Base-by-base conservation (phyloP, 2,888 invertebrate species). In the Siphlonurus alternatus region DNA sequence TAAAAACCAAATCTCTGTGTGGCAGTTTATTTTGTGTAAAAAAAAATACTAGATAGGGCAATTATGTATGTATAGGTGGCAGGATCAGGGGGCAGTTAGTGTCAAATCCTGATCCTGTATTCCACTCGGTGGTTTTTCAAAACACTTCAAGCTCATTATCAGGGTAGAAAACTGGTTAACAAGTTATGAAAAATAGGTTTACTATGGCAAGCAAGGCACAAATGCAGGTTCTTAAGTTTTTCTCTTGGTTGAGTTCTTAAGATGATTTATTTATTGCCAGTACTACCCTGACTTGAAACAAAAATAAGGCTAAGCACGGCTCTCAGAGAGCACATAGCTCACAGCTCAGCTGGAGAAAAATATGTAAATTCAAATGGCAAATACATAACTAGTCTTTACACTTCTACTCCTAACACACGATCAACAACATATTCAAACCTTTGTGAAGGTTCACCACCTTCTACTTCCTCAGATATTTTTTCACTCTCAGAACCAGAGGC, bases 381-480 rank as follows among this genome's bases (percentile, higher is more conserved):
- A n/a, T n/a, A n/a, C n/a, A n/a, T n/a, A n/a, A 15, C 38, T 38
- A 38, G 15, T 10, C 5, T 20, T 82, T 80, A 91, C 73, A 91
- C 90, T 79, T 90, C 90, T 70, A 91, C 91, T 73, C 91, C 90
- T 71, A 89, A 80, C 66, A 84, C 87, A 75, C 89, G 82, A 77
- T 90, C 90, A 69, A 91, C 87, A 69, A 89, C 87, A 76, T 89
- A 89, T 69, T 88, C 87, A 76, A 85, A 89, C 74, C 86, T 84
- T 71, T 81, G 81, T 66, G 75, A 74, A 69, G 68, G 66, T 61
- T 62, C 59, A 54, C 61, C 25, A 60, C 53, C 53, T 62, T 68
- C 59, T 63, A 65, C 62, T 63, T 61, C 23, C 67, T 65, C 24
- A 65, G 65, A 61, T 65, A 61, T 68, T 53, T 56, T 65, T 61